Conservation (phyloP, 2,797 vertebrate genomes). For the Mionectes olivaceus region DNA sequence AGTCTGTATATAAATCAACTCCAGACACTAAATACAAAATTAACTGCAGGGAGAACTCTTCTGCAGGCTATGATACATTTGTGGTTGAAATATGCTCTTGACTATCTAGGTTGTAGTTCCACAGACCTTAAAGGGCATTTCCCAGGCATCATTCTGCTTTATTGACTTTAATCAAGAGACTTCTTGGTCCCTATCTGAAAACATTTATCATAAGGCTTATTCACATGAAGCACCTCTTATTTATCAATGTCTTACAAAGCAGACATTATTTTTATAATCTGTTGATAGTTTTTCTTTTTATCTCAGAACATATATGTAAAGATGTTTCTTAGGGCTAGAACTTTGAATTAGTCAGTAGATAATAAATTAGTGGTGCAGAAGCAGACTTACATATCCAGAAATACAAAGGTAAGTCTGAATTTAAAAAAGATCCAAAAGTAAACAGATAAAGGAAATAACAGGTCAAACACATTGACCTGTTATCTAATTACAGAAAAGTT, state of each 20-base stretch:
- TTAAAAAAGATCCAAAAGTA: background rate
- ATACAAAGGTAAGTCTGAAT: background rate
- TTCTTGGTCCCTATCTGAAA: background rate
- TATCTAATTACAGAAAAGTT: background rate
- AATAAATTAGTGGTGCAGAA: background rate
- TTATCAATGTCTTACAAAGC: background rate
- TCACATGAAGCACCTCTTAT: background rate
- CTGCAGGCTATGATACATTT: background rate
- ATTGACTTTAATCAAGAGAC: background rate
- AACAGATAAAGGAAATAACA: background rate
- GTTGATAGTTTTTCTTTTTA: background rate
- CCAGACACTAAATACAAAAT: slow-evolving; percentile 9
- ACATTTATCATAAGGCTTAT: background rate
- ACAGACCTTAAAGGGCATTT: background rate
- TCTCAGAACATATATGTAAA: background rate
- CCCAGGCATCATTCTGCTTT: background rate
- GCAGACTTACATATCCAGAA: background rate
- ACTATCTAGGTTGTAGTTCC: background rate
- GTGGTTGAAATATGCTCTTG: background rate
- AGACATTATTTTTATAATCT: background rate
- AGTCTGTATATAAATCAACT: slow-evolving; percentile 10
- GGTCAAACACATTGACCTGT: background rate
- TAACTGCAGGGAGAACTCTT: background rate
- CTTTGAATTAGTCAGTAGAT: background rate
- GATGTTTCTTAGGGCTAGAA: background rate